Conservation (phyloP, 2,797 vertebrate species). For the Scleropages formosus region DNA sequence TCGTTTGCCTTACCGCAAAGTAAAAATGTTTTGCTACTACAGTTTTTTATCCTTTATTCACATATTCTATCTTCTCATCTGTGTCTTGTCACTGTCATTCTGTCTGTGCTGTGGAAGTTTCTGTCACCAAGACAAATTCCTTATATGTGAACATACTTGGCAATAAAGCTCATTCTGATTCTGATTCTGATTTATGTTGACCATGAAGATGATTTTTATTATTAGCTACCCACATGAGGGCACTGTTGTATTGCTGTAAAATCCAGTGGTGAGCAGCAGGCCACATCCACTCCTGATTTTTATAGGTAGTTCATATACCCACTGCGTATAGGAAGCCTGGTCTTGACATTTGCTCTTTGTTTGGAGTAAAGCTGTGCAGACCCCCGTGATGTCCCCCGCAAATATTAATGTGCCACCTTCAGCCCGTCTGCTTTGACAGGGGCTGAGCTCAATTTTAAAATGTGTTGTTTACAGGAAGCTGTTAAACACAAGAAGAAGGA, state of each 20-base stretch:
- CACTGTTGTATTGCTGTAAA: constrained; percentile 50
- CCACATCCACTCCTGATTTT: not conserved
- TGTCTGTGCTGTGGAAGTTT: too few relatives aligned
- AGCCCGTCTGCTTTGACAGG: not conserved
- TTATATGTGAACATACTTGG: too few relatives aligned
- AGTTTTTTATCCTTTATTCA: too few relatives aligned
- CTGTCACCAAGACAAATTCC: too few relatives aligned
- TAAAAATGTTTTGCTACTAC: too few relatives aligned
- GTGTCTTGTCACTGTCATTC: too few relatives aligned
- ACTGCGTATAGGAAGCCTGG: constrained; percentile 8
- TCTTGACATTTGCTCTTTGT: constrained; percentile 3
- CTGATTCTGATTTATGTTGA: not conserved
- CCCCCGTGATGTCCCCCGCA: constrained; percentile 12
- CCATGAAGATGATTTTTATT: not conserved
- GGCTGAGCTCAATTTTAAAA: not conserved
- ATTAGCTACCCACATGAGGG: constrained; percentile 48
- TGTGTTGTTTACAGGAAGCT: not conserved
- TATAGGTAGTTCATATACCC: constrained; percentile 19
- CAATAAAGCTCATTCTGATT: too few relatives aligned
- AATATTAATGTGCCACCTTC: constrained; percentile 3
- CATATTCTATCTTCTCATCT: too few relatives aligned
- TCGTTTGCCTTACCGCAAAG: too few relatives aligned
- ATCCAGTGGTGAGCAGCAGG: not conserved
- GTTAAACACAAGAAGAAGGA: constrained; percentile 1
- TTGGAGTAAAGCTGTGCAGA: not conserved